Evolutionary conservation across 1,140 invertebrate species (phyloP), one percentile per base, ranked within the genome.

Genomic region (Trialeurodes vaporariorum): DNA sequence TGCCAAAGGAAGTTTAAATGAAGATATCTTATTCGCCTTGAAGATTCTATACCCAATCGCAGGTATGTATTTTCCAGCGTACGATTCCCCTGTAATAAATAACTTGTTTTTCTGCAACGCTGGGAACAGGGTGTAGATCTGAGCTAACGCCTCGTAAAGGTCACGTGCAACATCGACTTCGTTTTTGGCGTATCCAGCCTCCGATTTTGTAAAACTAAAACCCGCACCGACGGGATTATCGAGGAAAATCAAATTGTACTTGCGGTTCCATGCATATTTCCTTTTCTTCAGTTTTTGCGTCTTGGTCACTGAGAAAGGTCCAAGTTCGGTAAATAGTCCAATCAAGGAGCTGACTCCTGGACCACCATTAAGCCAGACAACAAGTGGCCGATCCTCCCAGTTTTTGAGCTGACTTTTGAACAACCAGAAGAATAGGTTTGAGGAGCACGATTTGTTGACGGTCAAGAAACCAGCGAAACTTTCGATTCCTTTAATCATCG

Each of bases 151-250:
- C 25, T 61, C 49, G 60, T 69, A 67, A 21, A 71, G 27, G 25
- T 69, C 60, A 26, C 67, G 27, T 0, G 68, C 66, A 17, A 71
- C 84, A 71, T 85, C 80, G 1, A 79, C 82, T 76, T 91, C 83
- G 74, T 88, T 85, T 12, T 72, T 82, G 0, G 85, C 86, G 74
- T 87, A 91, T 1, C 88, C 88, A 61, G 76, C 78, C 5, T 85
- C 81, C 24, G 74, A 22, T 74, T 84, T 81, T 0, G 88, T 89
- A 70, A 88, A 90, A 73, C 88, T 91, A 71, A 84, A 91, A 1
- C 89, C 89, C 23, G 90, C 88, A 1, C 90, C 90, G 59, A 92
- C 91, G 5, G 92, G 93, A 77, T 92, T 94, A 75, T 95, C 93
- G 66, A 96, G 88, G 73, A 91, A 94, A 22, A 95, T 80, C 26